Base-by-base conservation (phyloP, 2,888 invertebrate species). In the Tricholauxania praeusta region DNA sequence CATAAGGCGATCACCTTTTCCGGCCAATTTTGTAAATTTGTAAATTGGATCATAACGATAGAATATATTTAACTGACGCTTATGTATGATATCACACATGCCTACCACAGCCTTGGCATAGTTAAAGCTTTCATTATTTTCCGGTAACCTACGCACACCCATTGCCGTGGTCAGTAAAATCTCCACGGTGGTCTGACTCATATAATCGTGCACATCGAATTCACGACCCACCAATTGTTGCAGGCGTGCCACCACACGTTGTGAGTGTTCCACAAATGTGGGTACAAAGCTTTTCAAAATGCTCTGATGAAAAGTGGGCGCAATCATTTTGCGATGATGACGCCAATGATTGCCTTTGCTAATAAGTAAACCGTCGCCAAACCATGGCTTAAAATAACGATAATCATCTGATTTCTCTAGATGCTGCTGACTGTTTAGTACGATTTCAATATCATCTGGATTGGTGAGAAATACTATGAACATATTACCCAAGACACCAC, bases 61-160 rank as follows among this genome's bases (percentile, higher is more conserved):
- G 91, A 93, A 92, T 39, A 93, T 84, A 82, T 93, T 93, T 76
- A 93, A 91, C 81, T 94, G 94, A 66, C 95, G 91, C 78, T 93
- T 89, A 80, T 95, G 94, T 8, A 95, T 90, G 70, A 95, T 94
- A 79, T 94, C 93, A 82, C 94, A 94, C 94, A 95, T 93, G 80
- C 94, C 94, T 91, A 94, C 94, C 0, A 94, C 94, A 75, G 94
- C 94, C 91, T 93, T 92, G 7, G 94, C 94, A 81, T 95, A 95
- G 80, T 94, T 93, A 82, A 91, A 93, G 68, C 94, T 94, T 78
- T 80, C 90, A 88, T 81, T 91, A 89, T 84, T 91, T 89, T 83
- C 93, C 90, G 85, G 94, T 92, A 53, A 92, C 92, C 91, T 90
- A 82, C 92, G 93, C 72, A 92, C 92, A 32, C 95, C 95, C 95